Base-by-base conservation (phyloP, 1,140 invertebrate species). In the Monomorium pharaonis region DNA sequence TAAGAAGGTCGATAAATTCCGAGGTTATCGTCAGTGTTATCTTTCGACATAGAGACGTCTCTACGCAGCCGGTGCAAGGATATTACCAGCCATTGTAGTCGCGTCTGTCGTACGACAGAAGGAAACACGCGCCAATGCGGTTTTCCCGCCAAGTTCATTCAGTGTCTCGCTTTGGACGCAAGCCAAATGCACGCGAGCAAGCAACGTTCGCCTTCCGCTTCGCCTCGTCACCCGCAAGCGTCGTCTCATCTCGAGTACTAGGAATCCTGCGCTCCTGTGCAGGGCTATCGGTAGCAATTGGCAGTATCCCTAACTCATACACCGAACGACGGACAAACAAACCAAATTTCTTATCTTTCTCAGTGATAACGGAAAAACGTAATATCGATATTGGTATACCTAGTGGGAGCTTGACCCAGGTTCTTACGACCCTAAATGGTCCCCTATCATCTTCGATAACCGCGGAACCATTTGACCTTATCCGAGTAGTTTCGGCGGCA, bases 101-200 rank as follows among this genome's bases (percentile, higher is more conserved):
- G 87, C 84, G 58, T 60, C 63, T 56, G 72, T 89, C 86, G 84
- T 72, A 56, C 63, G 74, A 84, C 86, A 89, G 84, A 89, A 91
- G 86, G 87, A 93, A 91, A 78, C 75, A 90, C 89, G 86, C 89
- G 81, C 85, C 80, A 75, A 85, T 91, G 89, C 88, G 88, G 89
- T 92, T 94, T 94, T 94, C 93, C 92, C 93, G 92, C 92, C 93
- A 94, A 94, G 89, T 94, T 94, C 94, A 94, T 94, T 94, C 92
- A 94, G 91, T 89, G 81, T 94, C 92, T 94, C 89, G 83, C 81
- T 92, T 90, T 94, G 93, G 94, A 94, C 91, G 63, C 90, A 93
- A 93, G 94, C 94, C 93, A 94, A 94, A 93, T 91, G 89, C 86
- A 90, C 84, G 86, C 90, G 86, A 89, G 85, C 78, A 74, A 89